These are phyloP conservation scores for Campylomormyrus tamandua DNA, from an alignment of 2,113 vertebrate genomes.

Conservation along the genomic window DNA sequence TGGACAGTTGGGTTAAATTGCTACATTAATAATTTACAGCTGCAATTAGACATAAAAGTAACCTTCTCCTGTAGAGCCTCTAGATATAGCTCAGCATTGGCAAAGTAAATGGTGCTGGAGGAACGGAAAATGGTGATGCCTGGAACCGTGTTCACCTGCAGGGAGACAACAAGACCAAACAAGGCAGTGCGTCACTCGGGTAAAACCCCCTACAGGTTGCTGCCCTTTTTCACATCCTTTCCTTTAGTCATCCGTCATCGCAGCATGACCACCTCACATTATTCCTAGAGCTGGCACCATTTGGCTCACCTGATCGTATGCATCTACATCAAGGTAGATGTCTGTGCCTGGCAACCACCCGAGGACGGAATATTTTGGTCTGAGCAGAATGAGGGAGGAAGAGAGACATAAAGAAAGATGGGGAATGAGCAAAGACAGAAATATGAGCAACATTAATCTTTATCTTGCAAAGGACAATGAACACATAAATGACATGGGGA, in stretches of 20 bases:
- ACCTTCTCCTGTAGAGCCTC: slow-evolving; percentile 84
- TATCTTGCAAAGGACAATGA: not conserved
- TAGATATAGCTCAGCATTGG: slow-evolving; percentile 83
- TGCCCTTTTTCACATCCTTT: slow-evolving; percentile 11
- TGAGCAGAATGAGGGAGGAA: slow-evolving; percentile 40
- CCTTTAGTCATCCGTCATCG: slow-evolving; percentile 41
- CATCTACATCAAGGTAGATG: slow-evolving; percentile 75
- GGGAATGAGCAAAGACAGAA: not conserved
- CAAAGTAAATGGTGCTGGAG: slow-evolving; percentile 86
- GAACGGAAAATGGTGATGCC: slow-evolving; percentile 89
- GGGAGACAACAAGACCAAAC: slow-evolving; percentile 23
- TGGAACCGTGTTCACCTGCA: slow-evolving; percentile 75
- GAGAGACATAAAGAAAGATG: not conserved
- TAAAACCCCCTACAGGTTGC: not conserved
- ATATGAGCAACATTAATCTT: not conserved
- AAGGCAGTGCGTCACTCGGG: not conserved
- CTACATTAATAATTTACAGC: not conserved
- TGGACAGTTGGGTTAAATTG: not conserved
- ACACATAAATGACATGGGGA: not conserved
- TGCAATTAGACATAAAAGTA: not conserved
- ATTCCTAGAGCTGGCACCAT: not conserved
- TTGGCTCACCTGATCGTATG: slow-evolving; percentile 69
- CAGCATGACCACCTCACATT: not conserved
- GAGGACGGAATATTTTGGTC: slow-evolving; percentile 81
- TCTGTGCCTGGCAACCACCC: slow-evolving; percentile 77